Conservation (phyloP, 2,113 vertebrate species). For the Anthoscopus minutus region DNA sequence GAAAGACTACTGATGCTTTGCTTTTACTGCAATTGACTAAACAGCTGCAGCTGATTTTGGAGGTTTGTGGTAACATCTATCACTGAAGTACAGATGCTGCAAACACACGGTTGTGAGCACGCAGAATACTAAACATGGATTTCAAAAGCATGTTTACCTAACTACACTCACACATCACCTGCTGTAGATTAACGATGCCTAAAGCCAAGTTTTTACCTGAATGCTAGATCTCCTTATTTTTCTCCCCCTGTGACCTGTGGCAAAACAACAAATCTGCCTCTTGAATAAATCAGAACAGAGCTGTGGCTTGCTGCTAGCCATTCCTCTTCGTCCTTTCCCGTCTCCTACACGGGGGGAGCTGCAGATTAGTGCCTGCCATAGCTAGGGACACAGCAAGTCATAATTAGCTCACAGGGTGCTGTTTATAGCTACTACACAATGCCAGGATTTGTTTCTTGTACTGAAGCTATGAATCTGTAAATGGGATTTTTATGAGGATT, state of each 20-base stretch:
- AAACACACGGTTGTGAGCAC: not conserved
- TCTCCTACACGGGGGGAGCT: not conserved
- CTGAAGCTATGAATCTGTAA: constrained; percentile 52
- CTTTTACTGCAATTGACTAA: constrained; percentile 17
- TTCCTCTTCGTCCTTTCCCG: not conserved
- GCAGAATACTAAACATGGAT: constrained; percentile 40
- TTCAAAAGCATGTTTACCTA: constrained; percentile 35
- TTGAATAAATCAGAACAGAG: constrained; percentile 3
- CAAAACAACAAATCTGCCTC: not conserved
- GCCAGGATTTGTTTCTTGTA: constrained; percentile 53
- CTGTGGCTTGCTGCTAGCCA: not conserved
- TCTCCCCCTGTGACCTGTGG: not conserved
- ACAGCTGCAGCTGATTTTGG: constrained; percentile 32
- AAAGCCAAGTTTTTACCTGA: constrained; percentile 30
- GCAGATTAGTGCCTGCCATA: constrained; percentile 4
- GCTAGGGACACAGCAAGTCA: constrained; percentile 33
- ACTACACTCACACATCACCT: not conserved
- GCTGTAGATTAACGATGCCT: not conserved
- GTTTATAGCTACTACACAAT: constrained; percentile 54
- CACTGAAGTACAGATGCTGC: constrained; percentile 15
- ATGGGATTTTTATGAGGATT: constrained; percentile 64
- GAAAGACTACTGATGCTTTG: not conserved
- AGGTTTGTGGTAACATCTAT: constrained; percentile 43
- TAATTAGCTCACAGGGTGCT: constrained; percentile 53
- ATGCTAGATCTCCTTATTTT: not conserved